Conservation (phyloP, 92 coral and sea anemone genomes). For the Epizoanthus rinbou region DNA sequence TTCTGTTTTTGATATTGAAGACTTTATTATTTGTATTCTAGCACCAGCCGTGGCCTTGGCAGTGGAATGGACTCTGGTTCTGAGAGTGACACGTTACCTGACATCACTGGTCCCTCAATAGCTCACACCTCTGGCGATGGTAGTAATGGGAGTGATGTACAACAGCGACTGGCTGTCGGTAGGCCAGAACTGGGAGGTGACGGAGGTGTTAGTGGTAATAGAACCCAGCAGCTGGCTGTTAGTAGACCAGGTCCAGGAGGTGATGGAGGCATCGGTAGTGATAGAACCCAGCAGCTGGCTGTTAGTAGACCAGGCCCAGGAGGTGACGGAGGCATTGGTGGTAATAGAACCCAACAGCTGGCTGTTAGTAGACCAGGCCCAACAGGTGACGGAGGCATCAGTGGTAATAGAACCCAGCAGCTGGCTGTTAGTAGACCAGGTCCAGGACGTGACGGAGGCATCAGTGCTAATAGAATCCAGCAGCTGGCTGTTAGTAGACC, state of each 20-base stretch:
- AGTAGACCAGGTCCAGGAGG: conserved; percentile 26
- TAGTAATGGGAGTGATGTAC: conserved; percentile 55
- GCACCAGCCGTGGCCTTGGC: conserved; percentile 80
- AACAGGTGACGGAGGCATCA: no score
- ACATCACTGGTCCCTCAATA: conserved; percentile 31
- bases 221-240: no score
- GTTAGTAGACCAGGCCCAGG: conserved; percentile 26
- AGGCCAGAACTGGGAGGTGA: conserved; percentile 63
- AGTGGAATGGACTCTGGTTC: conserved; percentile 92
- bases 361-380: conserved; percentile 72
- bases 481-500: conserved; percentile 13
- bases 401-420: no score
- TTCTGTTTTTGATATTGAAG: not conserved
- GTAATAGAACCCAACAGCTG: conserved; percentile 16
- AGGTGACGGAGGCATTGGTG: conserved; percentile 63
- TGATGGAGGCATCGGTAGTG: conserved; percentile 63
- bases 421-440: no score
- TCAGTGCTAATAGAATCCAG: conserved; percentile 36
- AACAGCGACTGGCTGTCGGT: conserved; percentile 26
- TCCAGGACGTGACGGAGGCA: conserved; percentile 59
- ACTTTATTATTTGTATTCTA: not conserved
- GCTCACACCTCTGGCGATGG: conserved; percentile 73
- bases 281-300: not conserved
- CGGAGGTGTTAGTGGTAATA: no score
- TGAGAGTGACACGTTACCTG: conserved; percentile 58